Evolutionary conservation across 2,113 vertebrate species (phyloP).

Genomic region (Macquaria australasica): DNA sequence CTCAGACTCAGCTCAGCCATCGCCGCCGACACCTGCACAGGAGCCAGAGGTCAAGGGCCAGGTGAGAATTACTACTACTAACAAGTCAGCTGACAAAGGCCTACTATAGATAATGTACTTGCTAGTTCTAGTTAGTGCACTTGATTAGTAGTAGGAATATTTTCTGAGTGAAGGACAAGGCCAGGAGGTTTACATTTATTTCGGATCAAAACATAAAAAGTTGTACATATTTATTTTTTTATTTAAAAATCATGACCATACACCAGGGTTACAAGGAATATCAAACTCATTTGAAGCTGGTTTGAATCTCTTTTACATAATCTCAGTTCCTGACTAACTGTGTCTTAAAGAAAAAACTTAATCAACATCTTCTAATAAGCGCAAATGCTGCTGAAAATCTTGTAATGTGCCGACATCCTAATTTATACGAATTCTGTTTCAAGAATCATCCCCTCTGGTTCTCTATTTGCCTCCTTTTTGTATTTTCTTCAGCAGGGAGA

Average conservation of each 20-base stretch:
- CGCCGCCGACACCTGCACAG: slow-evolving; percentile 87
- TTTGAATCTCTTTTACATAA: neutral
- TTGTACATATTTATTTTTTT: neutral
- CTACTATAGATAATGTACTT: neutral
- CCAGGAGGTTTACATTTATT: neutral
- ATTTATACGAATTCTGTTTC: neutral
- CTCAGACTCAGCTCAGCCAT: slow-evolving; percentile 92
- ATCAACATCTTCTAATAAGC: neutral
- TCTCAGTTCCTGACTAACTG: neutral
- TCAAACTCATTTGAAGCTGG: neutral
- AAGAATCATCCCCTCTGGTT: neutral
- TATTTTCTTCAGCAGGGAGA: neutral
- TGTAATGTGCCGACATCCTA: neutral
- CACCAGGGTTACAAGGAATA: neutral
- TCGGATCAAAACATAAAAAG: neutral
- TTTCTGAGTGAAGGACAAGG: neutral
- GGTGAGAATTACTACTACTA: neutral
- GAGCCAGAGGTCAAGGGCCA: slow-evolving; percentile 44
- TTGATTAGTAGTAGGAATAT: neutral
- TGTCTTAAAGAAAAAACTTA: neutral
- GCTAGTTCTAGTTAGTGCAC: neutral
- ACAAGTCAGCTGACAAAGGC: neutral
- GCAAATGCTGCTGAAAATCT: neutral
- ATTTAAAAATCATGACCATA: neutral
- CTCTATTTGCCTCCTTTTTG: neutral